These are phyloP conservation scores for Rotaria socialis DNA, from an alignment of 2,888 invertebrate species.

Conservation along the genomic window DNA sequence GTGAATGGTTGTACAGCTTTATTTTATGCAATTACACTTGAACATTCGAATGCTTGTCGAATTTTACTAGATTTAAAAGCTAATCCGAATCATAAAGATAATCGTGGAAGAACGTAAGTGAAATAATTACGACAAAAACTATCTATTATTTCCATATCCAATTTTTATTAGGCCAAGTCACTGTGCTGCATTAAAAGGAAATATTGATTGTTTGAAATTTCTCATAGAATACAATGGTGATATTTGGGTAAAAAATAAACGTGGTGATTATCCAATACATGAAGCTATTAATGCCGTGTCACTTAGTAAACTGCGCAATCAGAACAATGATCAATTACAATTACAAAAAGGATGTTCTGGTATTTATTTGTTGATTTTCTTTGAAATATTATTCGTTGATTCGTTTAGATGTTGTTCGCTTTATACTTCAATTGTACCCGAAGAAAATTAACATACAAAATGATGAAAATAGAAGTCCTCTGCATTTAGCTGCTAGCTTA, in stretches of 20 bases:
- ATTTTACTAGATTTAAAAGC: slow-evolving; percentile 81
- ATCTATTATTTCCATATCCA: background rate
- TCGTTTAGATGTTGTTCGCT: background rate
- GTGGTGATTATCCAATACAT: slow-evolving; percentile 89
- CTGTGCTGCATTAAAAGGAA: slow-evolving; percentile 91
- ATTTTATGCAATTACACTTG: slow-evolving; percentile 90
- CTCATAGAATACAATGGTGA: slow-evolving; percentile 75
- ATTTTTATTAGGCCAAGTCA: slow-evolving; percentile 70
- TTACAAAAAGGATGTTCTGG: background rate
- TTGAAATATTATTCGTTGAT: too few species aligned
- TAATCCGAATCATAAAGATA: slow-evolving; percentile 83
- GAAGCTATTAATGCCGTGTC: slow-evolving; percentile 67
- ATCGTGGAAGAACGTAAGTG: slow-evolving; percentile 76
- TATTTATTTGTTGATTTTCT: too few species aligned
- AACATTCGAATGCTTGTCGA: slow-evolving; percentile 86
- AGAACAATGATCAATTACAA: slow-evolving; percentile 40
- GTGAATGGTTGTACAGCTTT: slow-evolving; percentile 89
- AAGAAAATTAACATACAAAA: slow-evolving; percentile 78
- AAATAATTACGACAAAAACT: background rate
- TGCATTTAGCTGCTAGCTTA: slow-evolving; percentile 87
- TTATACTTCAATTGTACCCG: slow-evolving; percentile 58
- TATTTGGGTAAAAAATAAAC: slow-evolving; percentile 82
- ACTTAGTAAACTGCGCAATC: slow-evolving; percentile 52
- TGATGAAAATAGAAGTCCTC: slow-evolving; percentile 82
- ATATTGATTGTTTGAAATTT: slow-evolving; percentile 77